Conservation (phyloP, 2,113 vertebrate species). For the Meleagris gallopavo region DNA sequence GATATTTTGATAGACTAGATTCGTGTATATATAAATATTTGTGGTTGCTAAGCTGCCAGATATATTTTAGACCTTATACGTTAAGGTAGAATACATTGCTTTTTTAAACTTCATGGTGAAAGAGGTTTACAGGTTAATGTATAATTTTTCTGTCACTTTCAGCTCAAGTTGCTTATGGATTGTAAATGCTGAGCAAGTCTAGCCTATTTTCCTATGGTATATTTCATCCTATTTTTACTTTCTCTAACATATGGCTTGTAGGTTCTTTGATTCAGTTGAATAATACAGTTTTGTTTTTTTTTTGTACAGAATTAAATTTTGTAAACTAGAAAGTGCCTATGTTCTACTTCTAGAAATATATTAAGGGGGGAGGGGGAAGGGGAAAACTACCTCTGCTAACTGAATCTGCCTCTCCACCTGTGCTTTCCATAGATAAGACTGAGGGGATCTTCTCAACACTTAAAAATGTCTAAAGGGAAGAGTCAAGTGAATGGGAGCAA, state of each 20-base stretch:
- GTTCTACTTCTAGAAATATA: neutral
- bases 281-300: neutral
- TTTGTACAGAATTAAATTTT: neutral
- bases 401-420: neutral
- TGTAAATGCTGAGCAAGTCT: neutral
- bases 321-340: neutral
- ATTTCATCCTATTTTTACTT: neutral
- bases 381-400: neutral
- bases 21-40: conserved; percentile 72
- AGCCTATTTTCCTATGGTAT: neutral
- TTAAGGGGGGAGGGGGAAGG: neutral
- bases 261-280: neutral
- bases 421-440: neutral
- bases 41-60: conserved; percentile 66
- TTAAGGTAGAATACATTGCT: conserved; percentile 45
- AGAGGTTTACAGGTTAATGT: conserved; percentile 35
- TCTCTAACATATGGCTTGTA: neutral
- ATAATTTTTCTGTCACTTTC: conserved; percentile 30
- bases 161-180: conserved; percentile 4
- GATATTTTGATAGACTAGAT: conserved; percentile 63
- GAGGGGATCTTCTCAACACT: neutral
- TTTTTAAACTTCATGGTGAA: conserved; percentile 44
- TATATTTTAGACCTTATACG: conserved; percentile 56
- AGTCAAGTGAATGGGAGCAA: neutral
- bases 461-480: neutral